These are phyloP conservation scores for Umimayanthus chanpuru DNA, from an alignment of 92 coral and sea anemone species.

Conservation along the genomic window DNA sequence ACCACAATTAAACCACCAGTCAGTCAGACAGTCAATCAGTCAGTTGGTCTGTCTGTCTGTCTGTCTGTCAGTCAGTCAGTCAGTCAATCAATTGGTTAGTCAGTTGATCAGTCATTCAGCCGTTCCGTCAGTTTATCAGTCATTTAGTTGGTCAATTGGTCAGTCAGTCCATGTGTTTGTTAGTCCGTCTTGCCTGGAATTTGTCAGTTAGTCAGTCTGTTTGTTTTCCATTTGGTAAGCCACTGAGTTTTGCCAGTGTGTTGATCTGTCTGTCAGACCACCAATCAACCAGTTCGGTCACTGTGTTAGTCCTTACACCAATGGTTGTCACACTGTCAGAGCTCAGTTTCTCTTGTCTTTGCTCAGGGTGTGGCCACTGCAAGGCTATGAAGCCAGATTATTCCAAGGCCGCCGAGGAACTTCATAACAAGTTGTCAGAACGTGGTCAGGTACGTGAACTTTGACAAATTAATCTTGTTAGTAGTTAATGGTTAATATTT, in stretches of 20 bases:
- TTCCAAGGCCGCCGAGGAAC: constrained; percentile 88
- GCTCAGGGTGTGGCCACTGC: constrained; percentile 98
- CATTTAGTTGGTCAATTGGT: too few species aligned
- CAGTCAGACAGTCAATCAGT: too few species aligned
- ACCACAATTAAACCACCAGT: too few species aligned
- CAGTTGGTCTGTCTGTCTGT: too few species aligned
- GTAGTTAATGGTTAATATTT: neutral
- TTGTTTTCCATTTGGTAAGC: too few species aligned
- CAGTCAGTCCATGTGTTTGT: too few species aligned
- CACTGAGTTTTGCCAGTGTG: neutral
- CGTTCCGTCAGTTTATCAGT: too few species aligned
- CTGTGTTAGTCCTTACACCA: neutral
- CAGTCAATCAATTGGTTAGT: too few species aligned
- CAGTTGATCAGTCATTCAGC: too few species aligned
- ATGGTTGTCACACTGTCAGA: neutral
- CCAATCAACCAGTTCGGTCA: neutral
- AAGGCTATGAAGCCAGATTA: constrained; percentile 96
- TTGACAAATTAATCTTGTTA: neutral
- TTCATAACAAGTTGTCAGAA: constrained; percentile 36
- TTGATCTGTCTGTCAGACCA: neutral
- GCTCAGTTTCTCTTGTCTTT: neutral
- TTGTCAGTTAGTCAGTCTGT: neutral
- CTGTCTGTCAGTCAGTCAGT: too few species aligned
- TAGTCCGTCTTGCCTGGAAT: too few species aligned
- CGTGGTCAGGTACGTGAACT: constrained; percentile 36